Percentiles rank a stretch among this genome's conserved stretches.
Evolutionary conservation across 2,113 vertebrate species (phyloP).

Genomic region (Barbus barbus): DNA sequence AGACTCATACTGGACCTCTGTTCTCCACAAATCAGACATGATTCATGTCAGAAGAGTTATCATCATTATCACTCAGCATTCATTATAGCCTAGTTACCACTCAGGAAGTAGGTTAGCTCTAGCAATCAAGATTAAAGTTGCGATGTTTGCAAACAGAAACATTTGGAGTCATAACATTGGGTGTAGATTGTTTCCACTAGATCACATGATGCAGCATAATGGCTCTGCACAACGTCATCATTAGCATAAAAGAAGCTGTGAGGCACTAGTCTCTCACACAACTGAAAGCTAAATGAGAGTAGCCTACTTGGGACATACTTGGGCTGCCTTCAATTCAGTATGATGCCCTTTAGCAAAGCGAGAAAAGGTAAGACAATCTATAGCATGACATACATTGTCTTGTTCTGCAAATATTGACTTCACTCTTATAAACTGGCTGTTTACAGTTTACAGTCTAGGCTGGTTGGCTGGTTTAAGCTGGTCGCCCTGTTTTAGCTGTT

Average conservation of each 20-base stretch:
- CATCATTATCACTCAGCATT: neutral
- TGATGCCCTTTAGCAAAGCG: neutral
- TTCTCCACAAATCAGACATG: neutral
- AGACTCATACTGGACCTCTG: neutral
- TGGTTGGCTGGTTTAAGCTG: too few relatives aligned
- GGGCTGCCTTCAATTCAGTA: neutral
- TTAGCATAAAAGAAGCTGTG: neutral
- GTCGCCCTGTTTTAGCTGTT: too few relatives aligned
- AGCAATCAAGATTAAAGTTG: neutral
- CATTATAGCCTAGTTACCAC: too few relatives aligned
- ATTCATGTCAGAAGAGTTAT: neutral
- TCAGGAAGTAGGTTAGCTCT: neutral
- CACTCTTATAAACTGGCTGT: neutral
- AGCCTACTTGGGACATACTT: neutral
- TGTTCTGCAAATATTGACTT: neutral
- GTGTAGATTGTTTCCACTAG: neutral
- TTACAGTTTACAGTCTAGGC: too few relatives aligned
- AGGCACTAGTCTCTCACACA: neutral
- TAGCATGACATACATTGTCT: neutral
- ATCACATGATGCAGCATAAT: neutral
- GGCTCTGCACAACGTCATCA: neutral
- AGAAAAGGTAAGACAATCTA: constrained; percentile 40
- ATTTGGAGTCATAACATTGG: neutral
- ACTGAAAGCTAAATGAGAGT: neutral
- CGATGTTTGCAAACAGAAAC: neutral